These are phyloP conservation scores for Corythucha ciliata DNA, from an alignment of 2,888 invertebrate genomes.

Conservation along the genomic window DNA sequence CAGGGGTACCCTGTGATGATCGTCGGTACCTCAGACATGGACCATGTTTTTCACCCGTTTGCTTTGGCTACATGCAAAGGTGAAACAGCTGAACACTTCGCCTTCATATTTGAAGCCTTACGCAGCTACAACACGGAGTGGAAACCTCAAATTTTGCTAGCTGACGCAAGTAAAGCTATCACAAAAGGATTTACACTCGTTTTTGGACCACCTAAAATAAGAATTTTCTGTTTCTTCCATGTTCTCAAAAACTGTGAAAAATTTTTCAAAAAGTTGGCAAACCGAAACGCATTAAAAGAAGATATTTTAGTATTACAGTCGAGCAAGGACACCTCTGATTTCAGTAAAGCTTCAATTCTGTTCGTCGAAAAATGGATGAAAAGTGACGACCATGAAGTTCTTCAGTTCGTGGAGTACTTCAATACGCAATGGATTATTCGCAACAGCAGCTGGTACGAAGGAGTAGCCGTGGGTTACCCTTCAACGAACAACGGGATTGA, in stretches of 20 bases:
- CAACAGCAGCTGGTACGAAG: constrained; percentile 15
- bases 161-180: neutral
- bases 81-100: neutral
- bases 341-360: neutral
- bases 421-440: neutral
- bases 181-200: neutral
- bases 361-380: neutral
- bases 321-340: neutral
- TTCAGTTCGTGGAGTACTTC: neutral
- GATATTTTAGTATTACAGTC: neutral
- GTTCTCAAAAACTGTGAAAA: neutral
- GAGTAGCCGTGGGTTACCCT: neutral
- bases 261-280: neutral
- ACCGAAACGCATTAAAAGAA: neutral
- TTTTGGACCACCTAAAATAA: neutral
- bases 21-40: neutral
- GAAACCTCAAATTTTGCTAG: neutral
- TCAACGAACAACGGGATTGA: constrained; percentile 7
- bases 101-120: neutral
- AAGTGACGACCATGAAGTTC: neutral
- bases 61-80: neutral
- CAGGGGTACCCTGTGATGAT: constrained; percentile 2
- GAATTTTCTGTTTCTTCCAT: neutral
- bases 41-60: too few relatives aligned
- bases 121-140: neutral